Evolutionary conservation across 2,113 vertebrate species (phyloP), one percentile per base, ranked within the genome.

Genomic region (Dryoscopus gambensis): DNA sequence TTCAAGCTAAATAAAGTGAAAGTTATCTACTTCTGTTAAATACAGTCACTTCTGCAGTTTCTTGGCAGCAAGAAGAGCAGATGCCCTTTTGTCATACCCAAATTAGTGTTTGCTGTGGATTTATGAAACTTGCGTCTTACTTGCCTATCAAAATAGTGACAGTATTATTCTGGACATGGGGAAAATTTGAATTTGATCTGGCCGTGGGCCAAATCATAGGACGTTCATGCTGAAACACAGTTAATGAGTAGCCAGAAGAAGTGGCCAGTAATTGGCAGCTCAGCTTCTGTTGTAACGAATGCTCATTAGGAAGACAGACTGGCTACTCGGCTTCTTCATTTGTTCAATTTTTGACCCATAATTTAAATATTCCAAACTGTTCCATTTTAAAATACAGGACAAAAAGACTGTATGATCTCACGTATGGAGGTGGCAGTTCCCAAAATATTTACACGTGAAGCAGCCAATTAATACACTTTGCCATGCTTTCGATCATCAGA

Each of bases 231-330:
- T 92, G 86, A 78, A 93, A 93, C 30, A 52, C 44, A 65, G 39
- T 77, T 96, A 93, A 97, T 90, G 89, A 95, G 83, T 84, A 77
- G 39, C 71, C 71, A 95, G 79, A 78, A 89, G 84, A 83, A 93
- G 85, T 30, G 37, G 46, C 37, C 85, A 90, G 64, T 95, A 95
- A 95, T 92, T 89, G 86, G 88, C 83, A 90, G 83, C 60, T 95
- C 63, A 59, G 64, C 60, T 83, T 81, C 88, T 81, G 76, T 65
- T 84, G 60, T 35, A 92, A 47, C 0, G 1, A 92, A 76, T 10
- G 68, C 76, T 95, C 89, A 89, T 95, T 96, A 96, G 64, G 47
- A 77, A 88, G 44, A 69, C 56, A 60, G 79, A n/a, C 46, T 74
- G 50, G 76, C 71, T 80, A 49, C 55, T 47, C 11, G 9, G 46